Conservation (phyloP, 2,113 vertebrate species). For the Semnopithecus entellus region DNA sequence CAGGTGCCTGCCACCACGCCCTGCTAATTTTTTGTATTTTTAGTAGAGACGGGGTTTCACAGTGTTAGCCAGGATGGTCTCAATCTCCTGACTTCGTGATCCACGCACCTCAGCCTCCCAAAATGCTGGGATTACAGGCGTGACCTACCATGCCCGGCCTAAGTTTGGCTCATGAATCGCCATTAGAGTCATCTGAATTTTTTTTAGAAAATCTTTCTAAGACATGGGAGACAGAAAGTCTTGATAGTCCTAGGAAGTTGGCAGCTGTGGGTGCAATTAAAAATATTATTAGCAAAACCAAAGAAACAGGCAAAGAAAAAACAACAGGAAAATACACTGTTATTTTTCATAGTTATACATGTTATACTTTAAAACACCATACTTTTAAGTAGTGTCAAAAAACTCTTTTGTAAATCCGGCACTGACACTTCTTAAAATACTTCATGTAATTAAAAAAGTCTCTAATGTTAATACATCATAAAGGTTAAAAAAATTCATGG, state of each 20-base stretch:
- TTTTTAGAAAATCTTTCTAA: neutral
- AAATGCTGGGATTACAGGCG: too few species aligned
- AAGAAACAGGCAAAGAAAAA: neutral
- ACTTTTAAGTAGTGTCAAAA: conserved; percentile 4
- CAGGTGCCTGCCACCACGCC: too few species aligned
- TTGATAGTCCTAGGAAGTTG: neutral
- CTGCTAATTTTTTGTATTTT: too few species aligned
- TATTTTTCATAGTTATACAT: neutral
- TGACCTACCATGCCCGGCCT: neutral
- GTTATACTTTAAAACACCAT: neutral
- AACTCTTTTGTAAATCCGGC: neutral
- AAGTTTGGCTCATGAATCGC: neutral
- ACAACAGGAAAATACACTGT: neutral
- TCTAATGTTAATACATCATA: neutral
- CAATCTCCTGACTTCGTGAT: too few species aligned
- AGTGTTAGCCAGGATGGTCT: too few species aligned
- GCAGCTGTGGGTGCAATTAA: neutral
- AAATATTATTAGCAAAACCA: conserved; percentile 48
- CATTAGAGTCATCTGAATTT: neutral
- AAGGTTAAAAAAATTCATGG: neutral
- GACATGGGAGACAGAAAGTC: neutral
- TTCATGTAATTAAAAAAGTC: neutral
- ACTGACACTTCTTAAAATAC: neutral
- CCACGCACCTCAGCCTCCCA: too few species aligned
- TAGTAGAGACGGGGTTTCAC: too few species aligned